Evolutionary conservation across 2,888 invertebrate species (phyloP), one percentile per base, ranked within the genome.

Genomic region (Onthophagus sagittarius): DNA sequence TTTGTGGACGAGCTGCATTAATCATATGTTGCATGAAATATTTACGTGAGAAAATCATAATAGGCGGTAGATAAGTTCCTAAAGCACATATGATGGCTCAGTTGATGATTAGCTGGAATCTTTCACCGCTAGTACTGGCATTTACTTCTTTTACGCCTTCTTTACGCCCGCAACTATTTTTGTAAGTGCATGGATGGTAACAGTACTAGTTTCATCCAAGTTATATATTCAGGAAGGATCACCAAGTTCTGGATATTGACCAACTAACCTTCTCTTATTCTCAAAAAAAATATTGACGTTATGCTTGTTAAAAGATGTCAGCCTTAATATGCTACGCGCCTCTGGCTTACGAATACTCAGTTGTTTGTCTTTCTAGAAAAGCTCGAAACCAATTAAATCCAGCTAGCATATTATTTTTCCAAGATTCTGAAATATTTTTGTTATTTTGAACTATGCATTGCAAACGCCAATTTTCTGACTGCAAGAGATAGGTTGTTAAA

Each of bases 1-100:
- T 81, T 63, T 82, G 82, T 70, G 80, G 73, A 71, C 82, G 83
- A 67, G 83, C 83, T 75, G 80, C 81, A 73, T 77, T 77, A 15
- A 82, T 73, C 81, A 83, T 82, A 65, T 77, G 76, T 15, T 75
- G 63, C 72, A 53, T 71, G 11, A 71, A 71, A 9, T 63, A 7
- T 6, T 63, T 71, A 0, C 83, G 77, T 0, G 83, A 82, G 73
- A 84, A 84, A 4, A 84, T 77, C 77, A 83, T 79, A 5, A 76
- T 81, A n/a, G 84, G 82, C 14, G 82, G 82, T 63, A 83, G 75
- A 9, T 72, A 71, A 15, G 75, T 75, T 63, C 82, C 82, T 75
- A 75, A 75, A 3, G 84, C 84, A 70, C 76, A 77, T 11, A 84
- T 74, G 15, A 81, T 81, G 65, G 77, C 78, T 72, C 79, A 79